Evolutionary conservation across 2,797 vertebrate species (phyloP), one percentile per base, ranked within the genome.

Genomic region (Chiloscyllium punctatum): DNA sequence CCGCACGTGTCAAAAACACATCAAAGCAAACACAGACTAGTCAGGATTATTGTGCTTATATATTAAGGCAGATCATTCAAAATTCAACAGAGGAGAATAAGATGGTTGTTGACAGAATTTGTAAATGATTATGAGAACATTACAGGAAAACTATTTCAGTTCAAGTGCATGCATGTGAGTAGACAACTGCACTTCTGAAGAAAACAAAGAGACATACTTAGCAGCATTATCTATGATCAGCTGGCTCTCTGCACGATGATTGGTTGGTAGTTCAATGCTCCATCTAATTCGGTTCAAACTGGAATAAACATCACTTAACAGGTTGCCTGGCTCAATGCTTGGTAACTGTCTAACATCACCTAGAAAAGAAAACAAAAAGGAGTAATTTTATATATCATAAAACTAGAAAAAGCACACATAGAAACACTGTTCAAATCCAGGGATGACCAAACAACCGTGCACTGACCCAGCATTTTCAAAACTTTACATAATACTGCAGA

Each of bases 331-430:
- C 53, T 98, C 97, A 96, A 98, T 98, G 96, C 98, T 98, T 79
- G 98, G 98, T 48, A 98, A 96, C 96, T 98, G 98, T 62, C 98
- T 97, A 87, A 98, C 96, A 96, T 98, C 98, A 96, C 98, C 98
- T 98, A 95, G 69, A 53, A 57, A 16, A 33, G n/a, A 94, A 30
- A 27, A 94, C 42, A 0, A 48, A 94, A 53, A 33, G 13, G 13
- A 53, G n/a, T 9, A 53, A 51, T 23, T 25, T 84, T 84, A 84
- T 48, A 48, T 37, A 0, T 42, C 8, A 42, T 25, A 18, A 21
- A 92, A 69, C 42, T 25, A 42, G 79, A n/a, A 82, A 42, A 4
- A 21, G 82, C 48, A 1, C 21, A 42, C 69, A 2, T 25, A 23
- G 3, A 92, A 30, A n/a, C 4, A 57, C 57, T 18, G 53, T 21